A percentile compares a stretch with the other conserved stretches of the same genome.
Evolutionary conservation across 2,113 vertebrate genomes (phyloP).

Genomic region (Petrocephalus zakoni): DNA sequence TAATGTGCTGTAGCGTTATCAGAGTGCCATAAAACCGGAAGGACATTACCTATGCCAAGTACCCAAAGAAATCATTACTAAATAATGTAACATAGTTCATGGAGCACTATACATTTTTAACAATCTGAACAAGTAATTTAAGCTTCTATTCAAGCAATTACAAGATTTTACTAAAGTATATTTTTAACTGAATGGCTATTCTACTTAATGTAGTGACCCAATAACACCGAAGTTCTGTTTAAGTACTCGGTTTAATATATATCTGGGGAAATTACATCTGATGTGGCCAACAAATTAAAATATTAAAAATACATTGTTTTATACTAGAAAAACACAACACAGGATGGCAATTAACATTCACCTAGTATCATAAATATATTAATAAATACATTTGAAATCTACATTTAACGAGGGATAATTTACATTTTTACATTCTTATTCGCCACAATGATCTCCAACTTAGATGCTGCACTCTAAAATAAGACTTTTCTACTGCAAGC

Average conservation of each 20-base stretch:
- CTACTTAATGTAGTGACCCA: neutral
- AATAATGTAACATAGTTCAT: neutral
- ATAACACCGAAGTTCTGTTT: neutral
- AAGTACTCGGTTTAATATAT: neutral
- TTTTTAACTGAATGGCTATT: neutral
- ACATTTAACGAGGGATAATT: conserved; percentile 1
- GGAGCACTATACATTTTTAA: neutral
- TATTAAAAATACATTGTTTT: conserved; percentile 7
- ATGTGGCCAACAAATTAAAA: neutral
- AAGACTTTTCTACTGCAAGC: neutral
- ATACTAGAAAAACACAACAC: neutral
- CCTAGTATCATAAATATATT: conserved; percentile 24
- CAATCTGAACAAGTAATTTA: neutral
- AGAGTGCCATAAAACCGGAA: neutral
- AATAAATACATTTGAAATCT: conserved; percentile 28
- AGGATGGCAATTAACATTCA: conserved; percentile 22
- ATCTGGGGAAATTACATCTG: neutral
- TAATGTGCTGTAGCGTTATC: neutral
- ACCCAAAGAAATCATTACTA: neutral
- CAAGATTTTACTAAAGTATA: conserved; percentile 2
- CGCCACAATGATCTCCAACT: neutral
- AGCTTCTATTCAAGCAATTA: neutral
- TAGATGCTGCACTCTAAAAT: conserved; percentile 1
- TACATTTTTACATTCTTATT: neutral
- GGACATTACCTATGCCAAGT: neutral